Evolutionary conservation across 2,113 vertebrate genomes (phyloP).

Genomic region (Oceanodroma tethys): DNA sequence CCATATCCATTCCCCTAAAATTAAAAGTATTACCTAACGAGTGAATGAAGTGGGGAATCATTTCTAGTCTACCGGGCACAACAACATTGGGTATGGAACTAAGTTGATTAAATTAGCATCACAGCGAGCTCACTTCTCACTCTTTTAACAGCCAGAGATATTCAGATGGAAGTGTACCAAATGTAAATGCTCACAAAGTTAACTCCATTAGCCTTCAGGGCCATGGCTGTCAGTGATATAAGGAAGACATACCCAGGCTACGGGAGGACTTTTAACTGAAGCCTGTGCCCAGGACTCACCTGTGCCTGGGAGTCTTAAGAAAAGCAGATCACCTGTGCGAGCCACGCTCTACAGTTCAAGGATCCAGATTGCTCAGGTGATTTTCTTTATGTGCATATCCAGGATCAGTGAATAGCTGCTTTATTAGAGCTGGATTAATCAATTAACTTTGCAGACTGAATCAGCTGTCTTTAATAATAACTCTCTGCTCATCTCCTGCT

Average conservation of each 20-base stretch:
- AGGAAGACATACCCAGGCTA: neutral
- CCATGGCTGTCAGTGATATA: neutral
- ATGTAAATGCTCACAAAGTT: neutral
- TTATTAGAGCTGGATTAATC: neutral
- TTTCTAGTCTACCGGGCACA: neutral
- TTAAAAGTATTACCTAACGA: neutral
- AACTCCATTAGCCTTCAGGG: neutral
- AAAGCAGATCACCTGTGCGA: neutral
- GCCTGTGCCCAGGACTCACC: neutral
- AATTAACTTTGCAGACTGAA: neutral
- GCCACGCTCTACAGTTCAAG: neutral
- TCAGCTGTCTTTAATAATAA: neutral
- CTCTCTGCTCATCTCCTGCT: neutral
- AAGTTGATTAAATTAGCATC: neutral
- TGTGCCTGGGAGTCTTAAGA: neutral
- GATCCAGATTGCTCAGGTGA: neutral
- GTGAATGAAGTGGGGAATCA: neutral
- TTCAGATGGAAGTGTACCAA: neutral
- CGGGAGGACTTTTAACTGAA: neutral
- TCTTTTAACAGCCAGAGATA: neutral
- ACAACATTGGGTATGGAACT: neutral
- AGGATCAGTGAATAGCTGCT: neutral
- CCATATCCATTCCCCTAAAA: slow-evolving; percentile 84
- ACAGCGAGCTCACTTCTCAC: neutral
- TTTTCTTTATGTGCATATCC: neutral